Evolutionary conservation across 2,888 invertebrate genomes (phyloP).

Genomic region (Blastobasis lacticolella): DNA sequence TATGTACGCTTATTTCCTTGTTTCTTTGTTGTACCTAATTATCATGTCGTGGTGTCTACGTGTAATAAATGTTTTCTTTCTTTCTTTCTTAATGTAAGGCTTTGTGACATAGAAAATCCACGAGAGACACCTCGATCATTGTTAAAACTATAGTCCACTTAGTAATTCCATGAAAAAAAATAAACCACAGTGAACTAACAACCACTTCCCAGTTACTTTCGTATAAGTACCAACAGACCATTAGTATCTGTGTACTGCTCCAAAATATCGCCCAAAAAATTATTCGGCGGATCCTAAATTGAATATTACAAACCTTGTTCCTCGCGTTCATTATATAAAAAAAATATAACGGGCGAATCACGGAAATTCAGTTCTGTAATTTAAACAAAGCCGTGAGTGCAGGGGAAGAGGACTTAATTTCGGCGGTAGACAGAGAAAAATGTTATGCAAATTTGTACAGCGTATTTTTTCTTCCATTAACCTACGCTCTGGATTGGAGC

Average conservation of each 20-base stretch:
- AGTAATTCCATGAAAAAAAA: too few species aligned
- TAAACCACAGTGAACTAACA: too few species aligned
- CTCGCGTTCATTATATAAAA: conserved; percentile 16
- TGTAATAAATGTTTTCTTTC: too few species aligned
- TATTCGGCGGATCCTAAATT: conserved; percentile 31
- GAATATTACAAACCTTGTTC: conserved; percentile 17
- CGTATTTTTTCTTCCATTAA: conserved; percentile 71
- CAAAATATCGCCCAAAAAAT: not conserved
- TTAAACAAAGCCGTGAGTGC: conserved; percentile 63
- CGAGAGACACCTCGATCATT: too few species aligned
- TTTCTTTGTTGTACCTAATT: too few species aligned
- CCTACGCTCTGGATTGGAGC: conserved; percentile 37
- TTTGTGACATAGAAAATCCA: too few species aligned
- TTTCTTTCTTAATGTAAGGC: too few species aligned
- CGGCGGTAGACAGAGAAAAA: conserved; percentile 58
- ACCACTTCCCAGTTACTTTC: not conserved
- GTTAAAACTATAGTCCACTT: too few species aligned
- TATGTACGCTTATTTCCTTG: too few species aligned
- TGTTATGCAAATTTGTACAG: conserved; percentile 72
- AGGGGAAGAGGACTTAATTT: conserved; percentile 61
- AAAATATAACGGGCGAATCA: conserved; percentile 51
- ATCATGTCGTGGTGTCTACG: too few species aligned
- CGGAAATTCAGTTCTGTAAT: conserved; percentile 55
- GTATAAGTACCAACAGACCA: not conserved
- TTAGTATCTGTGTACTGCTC: not conserved